Evolutionary conservation across 2,113 vertebrate species (phyloP), one percentile per base, ranked within the genome.

Genomic region (Tetrax tetrax): DNA sequence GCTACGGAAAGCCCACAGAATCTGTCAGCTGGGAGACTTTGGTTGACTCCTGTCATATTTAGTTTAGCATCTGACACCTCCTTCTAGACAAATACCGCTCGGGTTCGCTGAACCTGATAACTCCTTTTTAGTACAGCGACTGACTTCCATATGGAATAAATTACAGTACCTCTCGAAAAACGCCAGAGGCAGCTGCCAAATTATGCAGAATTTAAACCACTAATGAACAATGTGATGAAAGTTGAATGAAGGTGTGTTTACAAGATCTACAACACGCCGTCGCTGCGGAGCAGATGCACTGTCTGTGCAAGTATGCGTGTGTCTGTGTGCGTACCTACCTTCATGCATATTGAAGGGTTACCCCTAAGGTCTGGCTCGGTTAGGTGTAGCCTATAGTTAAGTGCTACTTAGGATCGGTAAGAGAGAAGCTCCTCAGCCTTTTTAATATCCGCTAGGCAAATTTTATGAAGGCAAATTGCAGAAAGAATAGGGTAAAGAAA

Each of bases 61-160:
- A 90, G 95, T 90, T 96, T 91, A 93, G 97, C 97, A 94, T 97
- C 96, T 54, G 90, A 96, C 97, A 97, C 95, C 97, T 97, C 95
- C 95, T 97, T 29, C 77, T 72, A 75, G 96, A 72, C 96, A 96
- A 95, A 89, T n/a, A 70, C 90, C 48, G 80, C 74, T 89, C 96
- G 2, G 89, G 96, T 89, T 96, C 96, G 43, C n/a, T 23, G 92
- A 92, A 69, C 97, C 95, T 16, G 97, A 95, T 97, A 97, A 89
- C 91, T 97, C 95, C 90, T 84, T 51, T n/a, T 88, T 59, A 91
- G 90, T 95, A 86, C 95, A 72, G 93, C 86, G n/a, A 85, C 70
- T 92, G 83, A 95, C 93, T 97, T 93, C 95, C 95, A 96, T 79
- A 94, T 94, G 82, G 95, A 96, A 89, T 50, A 78, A 66, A 82